Evolutionary conservation across 2,113 vertebrate species (phyloP).

Genomic region (Ascaphus truei): DNA sequence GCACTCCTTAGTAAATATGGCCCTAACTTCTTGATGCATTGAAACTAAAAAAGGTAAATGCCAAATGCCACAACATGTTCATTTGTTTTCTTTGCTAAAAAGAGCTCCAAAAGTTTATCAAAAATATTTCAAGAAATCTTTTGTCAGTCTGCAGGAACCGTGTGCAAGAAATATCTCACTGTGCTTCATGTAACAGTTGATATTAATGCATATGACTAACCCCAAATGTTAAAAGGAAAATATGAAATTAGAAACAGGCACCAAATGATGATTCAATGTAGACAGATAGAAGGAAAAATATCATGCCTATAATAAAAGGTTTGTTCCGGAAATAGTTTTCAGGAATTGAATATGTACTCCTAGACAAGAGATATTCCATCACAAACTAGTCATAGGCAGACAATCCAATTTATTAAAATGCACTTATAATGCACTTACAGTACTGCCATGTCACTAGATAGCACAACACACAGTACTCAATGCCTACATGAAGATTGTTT

Average conservation of each 20-base stretch:
- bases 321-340: background rate
- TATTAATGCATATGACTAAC: too few species aligned
- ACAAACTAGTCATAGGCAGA: background rate
- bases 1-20: too few species aligned
- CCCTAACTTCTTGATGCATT: too few species aligned
- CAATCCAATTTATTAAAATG: background rate
- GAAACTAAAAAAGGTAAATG: too few species aligned
- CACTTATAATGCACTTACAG: constrained; percentile 23
- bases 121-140: too few species aligned
- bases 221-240: background rate
- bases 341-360: background rate
- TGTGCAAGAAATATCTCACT: too few species aligned
- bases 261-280: background rate
- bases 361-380: background rate
- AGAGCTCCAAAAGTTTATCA: too few species aligned
- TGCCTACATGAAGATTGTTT: background rate
- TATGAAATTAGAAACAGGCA: background rate
- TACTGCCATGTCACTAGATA: background rate
- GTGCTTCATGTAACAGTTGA: too few species aligned
- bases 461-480: background rate
- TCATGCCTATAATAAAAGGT: background rate
- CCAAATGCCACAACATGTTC: too few species aligned
- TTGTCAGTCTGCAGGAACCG: too few species aligned
- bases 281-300: background rate
- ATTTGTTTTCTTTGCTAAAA: too few species aligned